phyloP scores from a whole-genome alignment of 2,888 invertebrate genomes.

The Drosophila demipolita region DNA sequence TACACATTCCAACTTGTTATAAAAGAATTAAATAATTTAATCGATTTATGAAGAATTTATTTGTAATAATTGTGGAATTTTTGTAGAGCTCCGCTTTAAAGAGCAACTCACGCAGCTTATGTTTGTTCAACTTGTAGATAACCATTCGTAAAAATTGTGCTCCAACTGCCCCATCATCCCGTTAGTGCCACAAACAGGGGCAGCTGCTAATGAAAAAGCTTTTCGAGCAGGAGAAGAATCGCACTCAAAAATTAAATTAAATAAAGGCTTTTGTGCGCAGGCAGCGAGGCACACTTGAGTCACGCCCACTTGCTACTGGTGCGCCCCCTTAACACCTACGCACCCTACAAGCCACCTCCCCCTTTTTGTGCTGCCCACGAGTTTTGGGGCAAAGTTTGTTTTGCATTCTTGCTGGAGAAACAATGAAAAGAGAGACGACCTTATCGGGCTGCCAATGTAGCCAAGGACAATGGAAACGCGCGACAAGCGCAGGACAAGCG shows the following conservation, averaged over 20 bases:
- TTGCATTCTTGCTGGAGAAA: slow-evolving; percentile 53
- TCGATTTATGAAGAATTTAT: background rate
- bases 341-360: slow-evolving; percentile 4
- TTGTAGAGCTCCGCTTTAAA: background rate
- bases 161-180: background rate
- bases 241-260: slow-evolving; percentile 80
- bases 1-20: background rate
- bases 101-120: background rate
- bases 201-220: slow-evolving; percentile 68
- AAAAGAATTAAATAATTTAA: background rate
- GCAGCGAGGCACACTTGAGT: slow-evolving; percentile 57
- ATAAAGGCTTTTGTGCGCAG: slow-evolving; percentile 77
- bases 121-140: background rate
- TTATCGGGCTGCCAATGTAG: slow-evolving; percentile 55
- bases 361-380: slow-evolving; percentile 26
- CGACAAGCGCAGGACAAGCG: slow-evolving; percentile 30
- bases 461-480: slow-evolving; percentile 58
- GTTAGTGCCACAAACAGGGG: background rate
- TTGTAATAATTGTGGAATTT: background rate
- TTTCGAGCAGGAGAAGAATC: slow-evolving; percentile 22
- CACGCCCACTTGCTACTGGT: slow-evolving; percentile 38
- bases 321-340: background rate
- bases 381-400: slow-evolving; percentile 58
- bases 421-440: slow-evolving; percentile 43
- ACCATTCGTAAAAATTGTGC: slow-evolving; percentile 16